phyloP scores from a whole-genome alignment of 2,113 vertebrate genomes.

The Malurus cyaneus region DNA sequence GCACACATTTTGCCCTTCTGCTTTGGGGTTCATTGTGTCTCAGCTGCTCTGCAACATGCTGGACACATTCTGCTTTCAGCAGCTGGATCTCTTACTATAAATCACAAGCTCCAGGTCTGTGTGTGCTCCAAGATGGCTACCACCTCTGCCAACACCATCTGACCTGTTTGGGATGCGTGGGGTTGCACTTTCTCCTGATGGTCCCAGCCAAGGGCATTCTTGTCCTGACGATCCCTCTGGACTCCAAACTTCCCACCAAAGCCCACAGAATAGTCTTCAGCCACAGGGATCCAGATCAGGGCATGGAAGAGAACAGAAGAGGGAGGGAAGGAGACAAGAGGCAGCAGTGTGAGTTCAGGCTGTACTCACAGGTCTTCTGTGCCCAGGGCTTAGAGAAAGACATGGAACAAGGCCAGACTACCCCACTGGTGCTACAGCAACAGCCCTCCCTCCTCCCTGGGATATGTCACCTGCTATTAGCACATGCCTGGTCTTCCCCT shows the following conservation, averaged over 20 bases:
- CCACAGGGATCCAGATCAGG: neutral
- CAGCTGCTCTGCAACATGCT: neutral
- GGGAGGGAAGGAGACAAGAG: neutral
- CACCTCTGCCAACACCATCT: neutral
- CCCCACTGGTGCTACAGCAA: neutral
- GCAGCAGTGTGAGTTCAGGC: neutral
- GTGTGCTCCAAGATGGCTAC: neutral
- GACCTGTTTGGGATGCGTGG: slow-evolving; percentile 73
- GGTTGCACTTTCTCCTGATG: slow-evolving; percentile 66
- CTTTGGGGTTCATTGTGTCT: neutral
- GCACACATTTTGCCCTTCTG: neutral
- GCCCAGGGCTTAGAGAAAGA: neutral
- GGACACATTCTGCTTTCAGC: neutral
- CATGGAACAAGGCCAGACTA: neutral
- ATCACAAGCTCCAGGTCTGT: neutral
- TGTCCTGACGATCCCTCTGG: slow-evolving; percentile 85
- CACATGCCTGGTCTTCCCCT: neutral
- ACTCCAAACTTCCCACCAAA: slow-evolving; percentile 80
- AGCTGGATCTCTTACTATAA: neutral
- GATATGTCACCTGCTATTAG: neutral
- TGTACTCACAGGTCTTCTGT: neutral
- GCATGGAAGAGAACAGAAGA: neutral
- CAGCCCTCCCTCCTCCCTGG: neutral
- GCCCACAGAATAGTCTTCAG: slow-evolving; percentile 64
- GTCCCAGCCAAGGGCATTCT: slow-evolving; percentile 70